Base-by-base conservation (phyloP, 2,888 invertebrate genomes). In the Villa cingulata region DNA sequence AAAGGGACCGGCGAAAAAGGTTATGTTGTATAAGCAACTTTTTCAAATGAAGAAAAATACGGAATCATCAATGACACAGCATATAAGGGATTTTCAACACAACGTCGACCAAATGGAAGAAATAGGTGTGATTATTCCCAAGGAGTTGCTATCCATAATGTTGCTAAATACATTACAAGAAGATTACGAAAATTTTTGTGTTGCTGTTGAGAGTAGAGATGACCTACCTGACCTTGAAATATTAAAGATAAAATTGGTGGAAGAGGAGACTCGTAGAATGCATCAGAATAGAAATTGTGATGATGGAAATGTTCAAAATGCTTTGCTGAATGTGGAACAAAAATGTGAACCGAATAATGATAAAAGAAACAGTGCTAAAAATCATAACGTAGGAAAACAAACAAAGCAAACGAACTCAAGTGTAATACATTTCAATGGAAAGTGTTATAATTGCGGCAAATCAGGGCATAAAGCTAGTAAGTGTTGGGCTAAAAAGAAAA, bases 181-280 rank as follows among this genome's bases (percentile, higher is more conserved):
- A 9, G 45, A 49, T 32, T 49, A 32, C 34, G 47, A 48, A 34
- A 44, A 44, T 39, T 48, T 51, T 16, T 42, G 46, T 14, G 37
- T 51, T 18, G 46, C 44, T n/a, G 15, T 49, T 19, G 51, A 49
- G 39, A 34, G 46, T 3, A 43, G 46, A 17, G 48, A 48, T 16
- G 43, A 43, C 4, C 16, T 51, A 5, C 41, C 44, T 1, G 39
- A 43, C 15, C 12, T 39, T 12, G 46, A 43, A 7, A 34, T 32
- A 17, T 34, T 48, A 23, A 43, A 43, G 18, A 29, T 39, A n/a
- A 51, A 45, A 32, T 23, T 48, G n/a, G 17, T 42, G 10, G 42
- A 45, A 37, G 45, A 43, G 39, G 39, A 48, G 23, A 32, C 42
- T 1, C 27, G 41, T 17, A 41, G 45, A 41, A 20, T 41, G 4